Percentiles rank a stretch among this genome's conserved stretches.
Evolutionary conservation across 2,888 invertebrate species (phyloP).

Genomic region (Acholoe squamosa): DNA sequence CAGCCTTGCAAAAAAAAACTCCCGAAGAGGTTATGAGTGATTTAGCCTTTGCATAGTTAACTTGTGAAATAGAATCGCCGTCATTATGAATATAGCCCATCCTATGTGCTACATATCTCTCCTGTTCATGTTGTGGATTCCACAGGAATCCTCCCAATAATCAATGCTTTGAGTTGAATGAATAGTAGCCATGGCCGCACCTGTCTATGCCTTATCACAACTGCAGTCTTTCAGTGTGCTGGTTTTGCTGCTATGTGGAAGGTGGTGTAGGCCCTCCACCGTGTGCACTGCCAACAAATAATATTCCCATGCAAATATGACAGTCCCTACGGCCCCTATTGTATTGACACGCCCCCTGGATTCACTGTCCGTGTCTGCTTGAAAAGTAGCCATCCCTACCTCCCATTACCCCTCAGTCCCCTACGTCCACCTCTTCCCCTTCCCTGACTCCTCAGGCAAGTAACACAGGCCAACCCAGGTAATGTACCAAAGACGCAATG

Average conservation of each 20-base stretch:
- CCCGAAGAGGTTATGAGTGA: too few species aligned
- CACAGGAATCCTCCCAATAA: too few species aligned
- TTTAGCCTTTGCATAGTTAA: too few species aligned
- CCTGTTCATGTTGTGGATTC: too few species aligned
- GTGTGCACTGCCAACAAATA: conserved; percentile 2
- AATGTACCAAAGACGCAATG: background rate
- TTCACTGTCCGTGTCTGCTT: background rate
- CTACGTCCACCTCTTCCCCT: background rate
- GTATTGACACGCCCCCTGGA: background rate
- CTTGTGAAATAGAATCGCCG: too few species aligned
- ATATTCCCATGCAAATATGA: background rate
- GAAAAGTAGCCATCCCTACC: background rate
- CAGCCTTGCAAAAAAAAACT: too few species aligned
- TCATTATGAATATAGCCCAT: too few species aligned
- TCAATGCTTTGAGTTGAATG: too few species aligned
- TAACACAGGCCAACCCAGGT: background rate
- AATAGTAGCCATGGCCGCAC: background rate
- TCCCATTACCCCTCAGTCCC: background rate
- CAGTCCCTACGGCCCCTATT: background rate
- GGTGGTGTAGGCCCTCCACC: background rate
- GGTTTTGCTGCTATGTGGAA: background rate
- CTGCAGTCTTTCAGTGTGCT: background rate
- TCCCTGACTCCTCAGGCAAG: background rate
- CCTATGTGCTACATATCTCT: too few species aligned
- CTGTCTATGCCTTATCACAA: background rate